Evolutionary conservation across 2,113 vertebrate species (phyloP).

Genomic region (Chloroceryle aenea): DNA sequence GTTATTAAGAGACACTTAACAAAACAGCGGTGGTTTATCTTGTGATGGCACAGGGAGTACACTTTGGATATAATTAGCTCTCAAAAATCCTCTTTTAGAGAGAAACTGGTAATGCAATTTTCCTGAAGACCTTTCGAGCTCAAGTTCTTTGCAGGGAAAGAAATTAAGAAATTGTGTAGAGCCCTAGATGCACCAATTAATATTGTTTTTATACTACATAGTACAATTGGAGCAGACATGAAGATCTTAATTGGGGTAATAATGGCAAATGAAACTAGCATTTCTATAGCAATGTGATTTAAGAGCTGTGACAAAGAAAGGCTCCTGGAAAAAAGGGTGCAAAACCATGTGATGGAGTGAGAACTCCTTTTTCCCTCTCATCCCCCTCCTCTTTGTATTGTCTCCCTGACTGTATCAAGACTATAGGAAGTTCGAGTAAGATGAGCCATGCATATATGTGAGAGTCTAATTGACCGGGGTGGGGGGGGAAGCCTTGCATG

Average conservation of each 20-base stretch:
- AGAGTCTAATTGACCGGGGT: background rate
- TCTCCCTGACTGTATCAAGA: background rate
- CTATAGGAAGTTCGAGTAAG: background rate
- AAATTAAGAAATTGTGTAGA: background rate
- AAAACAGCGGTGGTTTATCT: background rate
- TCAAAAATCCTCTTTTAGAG: background rate
- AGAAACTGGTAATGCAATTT: background rate
- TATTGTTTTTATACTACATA: background rate
- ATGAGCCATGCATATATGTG: background rate
- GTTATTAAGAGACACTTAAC: background rate
- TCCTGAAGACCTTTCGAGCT: background rate
- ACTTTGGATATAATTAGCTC: background rate
- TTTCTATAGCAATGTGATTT: background rate
- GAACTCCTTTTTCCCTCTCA: no score
- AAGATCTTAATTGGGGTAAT: background rate
- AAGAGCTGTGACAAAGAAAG: background rate
- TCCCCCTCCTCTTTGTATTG: fast-evolving
- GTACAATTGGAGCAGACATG: background rate
- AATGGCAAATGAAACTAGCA: background rate
- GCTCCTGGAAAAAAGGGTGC: background rate
- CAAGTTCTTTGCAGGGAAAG: background rate
- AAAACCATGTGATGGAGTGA: background rate
- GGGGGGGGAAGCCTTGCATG: background rate
- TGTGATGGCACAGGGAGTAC: background rate
- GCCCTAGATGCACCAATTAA: background rate